Base-by-base conservation (phyloP, 2,888 invertebrate genomes). In the Noctua janthe region DNA sequence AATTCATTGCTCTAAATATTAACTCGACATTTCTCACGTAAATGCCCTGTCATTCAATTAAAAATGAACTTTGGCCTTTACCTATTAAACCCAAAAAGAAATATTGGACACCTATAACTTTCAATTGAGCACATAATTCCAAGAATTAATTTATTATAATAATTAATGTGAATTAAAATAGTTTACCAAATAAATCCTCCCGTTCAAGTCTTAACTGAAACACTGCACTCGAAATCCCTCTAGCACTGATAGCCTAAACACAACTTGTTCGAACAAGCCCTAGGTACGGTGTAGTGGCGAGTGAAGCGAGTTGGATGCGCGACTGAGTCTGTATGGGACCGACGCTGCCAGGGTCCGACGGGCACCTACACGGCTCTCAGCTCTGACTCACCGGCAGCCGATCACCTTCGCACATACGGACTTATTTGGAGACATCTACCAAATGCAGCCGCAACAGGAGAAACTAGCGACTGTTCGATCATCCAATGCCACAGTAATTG, bases 361-460 rank as follows among this genome's bases (percentile, higher is more conserved):
- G 87, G 92, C 95, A 93, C 95, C 95, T 94, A 95, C 96, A 92
- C 94, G 88, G 88, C 90, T 71, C 49, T 69, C 47, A 10, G 47
- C 81, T 89, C 92, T 96, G 96, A 96, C 92, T 96, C 96, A 96
- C 91, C 88, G 66, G n/a, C 71, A 79, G 71, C 92, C 92, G 95
- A 95, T 97, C 95, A 96, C 97, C 97, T 97, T 96, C 96, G 94
- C 90, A 89, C 91, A 92, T 94, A 95, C 94, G 95, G 95, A 96
- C 97, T 94, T 97, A 97, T 97, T 97, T 96, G 97, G 97, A 91
- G 95, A 95, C 95, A 94, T 93, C 95, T 93, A 89, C 92, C 92
- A 93, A 94, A 94, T 94, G 94, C 94, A 94, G 91, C 47, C 69
- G 69, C 79, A 79, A 71, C 82, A 89, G 90, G 92, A 93, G 93